Evolutionary conservation across 2,888 invertebrate genomes (phyloP), one percentile per base, ranked within the genome.

Genomic region (Ormyrus nitidulus): DNA sequence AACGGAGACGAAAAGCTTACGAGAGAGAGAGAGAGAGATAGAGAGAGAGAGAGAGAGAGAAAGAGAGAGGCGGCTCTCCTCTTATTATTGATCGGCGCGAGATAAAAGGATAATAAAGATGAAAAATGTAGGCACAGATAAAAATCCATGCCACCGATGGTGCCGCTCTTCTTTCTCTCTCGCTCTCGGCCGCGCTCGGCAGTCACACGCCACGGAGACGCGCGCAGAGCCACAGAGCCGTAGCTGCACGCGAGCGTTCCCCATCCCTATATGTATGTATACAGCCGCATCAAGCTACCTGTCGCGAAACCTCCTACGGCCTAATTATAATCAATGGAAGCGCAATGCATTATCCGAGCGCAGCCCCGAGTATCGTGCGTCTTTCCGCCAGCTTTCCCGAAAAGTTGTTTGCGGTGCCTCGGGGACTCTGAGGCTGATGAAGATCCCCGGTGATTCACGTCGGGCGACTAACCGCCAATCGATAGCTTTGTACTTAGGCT

Each of bases 61-160:
- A 48, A 46, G 54, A 56, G 11, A 65, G 49, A 19, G 13, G 11
- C 56, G 54, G 13, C 59, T 74, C 49, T 34, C 34, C 34, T 34
- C 6, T 59, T 58, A 65, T 51, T 65, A 74, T 74, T 66, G 74
- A 74, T 74, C 74, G 66, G n/a, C 48, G 11, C 19, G 49, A 65
- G 74, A 74, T 74, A 74, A 74, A 74, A 65, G 66, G 74, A 74
- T 66, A 66, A 74, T 65, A 74, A 66, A 74, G 74, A 74, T 66
- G 74, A 66, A 74, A 74, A 74, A 74, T 74, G 58, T 74, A 74
- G 49, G n/a, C 54, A 44, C 58, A 51, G 65, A 74, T 74, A 59
- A 74, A 74, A 74, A 74, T 74, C 74, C 58, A 11, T 66, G 74
- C 66, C 66, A 66, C 11, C 76, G 54, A 69, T 66, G 56, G 49